phyloP scores from a whole-genome alignment of 2,888 invertebrate species.

The Pinctada fucata region DNA sequence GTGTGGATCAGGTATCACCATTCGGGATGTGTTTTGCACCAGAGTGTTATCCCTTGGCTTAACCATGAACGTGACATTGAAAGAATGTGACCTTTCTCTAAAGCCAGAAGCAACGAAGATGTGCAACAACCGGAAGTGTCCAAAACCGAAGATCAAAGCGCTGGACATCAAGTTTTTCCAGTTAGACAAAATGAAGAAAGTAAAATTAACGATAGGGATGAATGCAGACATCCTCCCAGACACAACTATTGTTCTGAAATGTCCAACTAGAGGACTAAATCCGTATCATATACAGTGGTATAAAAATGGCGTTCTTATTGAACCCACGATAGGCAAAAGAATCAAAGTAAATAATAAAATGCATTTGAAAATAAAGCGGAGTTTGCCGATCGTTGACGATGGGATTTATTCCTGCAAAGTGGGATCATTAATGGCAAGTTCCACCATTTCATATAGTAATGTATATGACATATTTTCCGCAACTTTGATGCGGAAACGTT shows the following conservation, averaged over 20 bases:
- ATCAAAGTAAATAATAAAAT: slow-evolving; percentile 56
- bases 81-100: slow-evolving; percentile 56
- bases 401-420: slow-evolving; percentile 70
- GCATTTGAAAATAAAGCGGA: slow-evolving; percentile 60
- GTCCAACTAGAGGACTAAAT: slow-evolving; percentile 66
- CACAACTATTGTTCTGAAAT: slow-evolving; percentile 65
- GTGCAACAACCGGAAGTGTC: slow-evolving; percentile 61
- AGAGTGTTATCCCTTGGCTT: slow-evolving; percentile 51
- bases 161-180: slow-evolving; percentile 64
- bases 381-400: slow-evolving; percentile 59
- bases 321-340: slow-evolving; percentile 50
- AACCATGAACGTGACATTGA: slow-evolving; percentile 53
- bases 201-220: slow-evolving; percentile 66
- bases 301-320: slow-evolving; percentile 55
- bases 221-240: slow-evolving; percentile 67
- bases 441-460: slow-evolving; percentile 61
- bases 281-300: slow-evolving; percentile 69
- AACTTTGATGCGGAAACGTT: slow-evolving; percentile 58
- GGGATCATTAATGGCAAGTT: slow-evolving; percentile 59
- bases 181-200: slow-evolving; percentile 60
- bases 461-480: slow-evolving; percentile 62
- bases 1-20: slow-evolving; percentile 90
- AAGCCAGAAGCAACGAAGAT: slow-evolving; percentile 54
- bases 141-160: slow-evolving; percentile 60
- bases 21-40: slow-evolving; percentile 88